phyloP scores from a whole-genome alignment of 2,113 vertebrate species.

The Terrapene triunguis region DNA sequence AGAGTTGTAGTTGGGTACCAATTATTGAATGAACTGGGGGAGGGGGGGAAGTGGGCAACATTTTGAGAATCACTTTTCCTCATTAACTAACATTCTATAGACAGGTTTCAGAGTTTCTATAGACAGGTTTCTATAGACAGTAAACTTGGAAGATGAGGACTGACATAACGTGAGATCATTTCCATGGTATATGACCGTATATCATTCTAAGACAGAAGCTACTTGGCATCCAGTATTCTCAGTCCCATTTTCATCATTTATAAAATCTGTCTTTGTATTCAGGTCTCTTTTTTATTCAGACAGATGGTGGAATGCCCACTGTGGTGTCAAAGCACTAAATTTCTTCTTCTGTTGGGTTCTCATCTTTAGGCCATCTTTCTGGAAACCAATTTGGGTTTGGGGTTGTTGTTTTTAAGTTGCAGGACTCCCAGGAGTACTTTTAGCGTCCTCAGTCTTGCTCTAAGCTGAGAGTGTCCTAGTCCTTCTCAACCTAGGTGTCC shows the following conservation, averaged over 20 bases:
- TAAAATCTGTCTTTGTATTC: not conserved
- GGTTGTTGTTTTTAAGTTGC: not conserved
- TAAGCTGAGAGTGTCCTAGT: not conserved
- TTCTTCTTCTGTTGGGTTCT: not conserved
- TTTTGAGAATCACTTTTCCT: not conserved
- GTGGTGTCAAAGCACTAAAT: not conserved
- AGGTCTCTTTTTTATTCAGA: not conserved
- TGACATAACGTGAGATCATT: not conserved
- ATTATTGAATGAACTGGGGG: not conserved
- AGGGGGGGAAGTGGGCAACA: not conserved
- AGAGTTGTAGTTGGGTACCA: not conserved
- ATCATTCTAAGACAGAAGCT: not conserved
- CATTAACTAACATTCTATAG: not conserved
- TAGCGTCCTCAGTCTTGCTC: not conserved
- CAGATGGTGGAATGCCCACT: not conserved
- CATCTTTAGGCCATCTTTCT: not conserved
- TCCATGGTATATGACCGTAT: not conserved
- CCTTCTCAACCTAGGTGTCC: not conserved
- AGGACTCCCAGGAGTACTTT: not conserved
- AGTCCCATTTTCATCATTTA: not conserved
- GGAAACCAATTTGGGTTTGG: not conserved
- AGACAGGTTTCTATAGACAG: not conserved
- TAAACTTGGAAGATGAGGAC: not conserved
- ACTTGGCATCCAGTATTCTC: not conserved
- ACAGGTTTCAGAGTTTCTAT: not conserved